Percentiles rank a stretch among this genome's conserved stretches.
Conservation (phyloP, 2,888 invertebrate species). For the Caradrina clavipalpis region DNA sequence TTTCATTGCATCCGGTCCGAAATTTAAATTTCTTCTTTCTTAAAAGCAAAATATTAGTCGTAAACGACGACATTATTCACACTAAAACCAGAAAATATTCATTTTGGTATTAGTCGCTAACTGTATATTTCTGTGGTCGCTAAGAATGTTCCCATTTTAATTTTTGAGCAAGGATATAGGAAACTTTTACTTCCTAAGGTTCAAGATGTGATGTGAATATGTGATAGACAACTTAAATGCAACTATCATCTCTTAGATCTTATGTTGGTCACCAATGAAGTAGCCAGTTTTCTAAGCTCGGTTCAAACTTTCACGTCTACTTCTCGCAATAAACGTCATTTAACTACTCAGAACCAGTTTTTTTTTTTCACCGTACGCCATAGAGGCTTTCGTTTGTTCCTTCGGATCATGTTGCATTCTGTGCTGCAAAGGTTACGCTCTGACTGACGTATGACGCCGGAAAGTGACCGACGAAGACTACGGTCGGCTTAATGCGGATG, state of each 20-base stretch:
- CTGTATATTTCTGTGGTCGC: too few relatives aligned
- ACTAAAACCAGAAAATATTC: not conserved
- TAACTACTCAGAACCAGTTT: conserved; percentile 78
- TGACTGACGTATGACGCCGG: conserved; percentile 58
- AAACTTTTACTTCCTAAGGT: not conserved
- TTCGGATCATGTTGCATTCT: conserved; percentile 71
- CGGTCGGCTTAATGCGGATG: conserved; percentile 49
- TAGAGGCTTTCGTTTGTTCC: conserved; percentile 70
- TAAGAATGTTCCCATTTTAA: not conserved
- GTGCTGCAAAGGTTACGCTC: conserved; percentile 69
- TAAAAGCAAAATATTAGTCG: conserved; percentile 20
- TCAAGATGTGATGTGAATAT: not conserved
- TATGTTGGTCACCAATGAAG: conserved; percentile 69
- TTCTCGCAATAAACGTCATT: conserved; percentile 76
- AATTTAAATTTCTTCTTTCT: conserved; percentile 27
- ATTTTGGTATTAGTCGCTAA: not conserved
- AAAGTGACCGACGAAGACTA: conserved; percentile 55
- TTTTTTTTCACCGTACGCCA: conserved; percentile 60
- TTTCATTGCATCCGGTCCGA: conserved; percentile 54
- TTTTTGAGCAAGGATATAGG: not conserved
- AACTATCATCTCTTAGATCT: conserved; percentile 19
- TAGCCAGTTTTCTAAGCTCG: conserved; percentile 74
- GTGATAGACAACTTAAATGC: conserved; percentile 13
- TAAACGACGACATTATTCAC: not conserved
- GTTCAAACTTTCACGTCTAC: conserved; percentile 80